These are phyloP conservation scores for Noctuana brunneofusca DNA, from an alignment of 2,888 invertebrate species.

Conservation along the genomic window DNA sequence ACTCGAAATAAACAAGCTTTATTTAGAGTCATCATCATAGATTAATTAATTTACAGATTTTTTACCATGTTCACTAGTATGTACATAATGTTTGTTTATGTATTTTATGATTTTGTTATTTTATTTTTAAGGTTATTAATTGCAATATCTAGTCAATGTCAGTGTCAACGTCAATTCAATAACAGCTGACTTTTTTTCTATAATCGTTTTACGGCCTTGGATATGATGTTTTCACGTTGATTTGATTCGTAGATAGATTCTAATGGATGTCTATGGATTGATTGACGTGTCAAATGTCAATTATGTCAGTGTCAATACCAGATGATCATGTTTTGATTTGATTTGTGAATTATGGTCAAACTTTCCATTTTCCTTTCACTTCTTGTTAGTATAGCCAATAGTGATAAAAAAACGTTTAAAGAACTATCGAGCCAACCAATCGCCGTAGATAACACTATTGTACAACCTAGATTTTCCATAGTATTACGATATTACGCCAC, in stretches of 20 bases:
- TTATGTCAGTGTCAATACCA: neutral
- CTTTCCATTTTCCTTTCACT: slow-evolving; percentile 24
- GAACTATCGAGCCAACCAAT: slow-evolving; percentile 2
- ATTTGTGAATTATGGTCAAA: neutral
- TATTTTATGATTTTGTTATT: too few species aligned
- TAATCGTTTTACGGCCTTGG: too few species aligned
- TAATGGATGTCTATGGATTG: too few species aligned
- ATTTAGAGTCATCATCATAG: slow-evolving; percentile 11
- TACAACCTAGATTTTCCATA: neutral
- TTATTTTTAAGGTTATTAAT: too few species aligned
- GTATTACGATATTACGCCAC: neutral
- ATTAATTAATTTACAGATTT: neutral
- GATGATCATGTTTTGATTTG: neutral
- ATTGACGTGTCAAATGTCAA: too few species aligned
- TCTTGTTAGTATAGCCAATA: slow-evolving; percentile 10
- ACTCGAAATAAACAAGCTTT: slow-evolving; percentile 3
- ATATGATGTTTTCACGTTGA: too few species aligned
- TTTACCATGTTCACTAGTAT: neutral
- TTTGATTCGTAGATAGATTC: too few species aligned
- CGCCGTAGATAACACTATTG: neutral
- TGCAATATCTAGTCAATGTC: too few species aligned
- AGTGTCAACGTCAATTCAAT: too few species aligned
- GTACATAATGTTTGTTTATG: neutral
- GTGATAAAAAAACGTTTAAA: neutral
- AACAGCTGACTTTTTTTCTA: too few species aligned